These are phyloP conservation scores for Eleginops maclovinus DNA, from an alignment of 2,113 vertebrate genomes.

Conservation along the genomic window DNA sequence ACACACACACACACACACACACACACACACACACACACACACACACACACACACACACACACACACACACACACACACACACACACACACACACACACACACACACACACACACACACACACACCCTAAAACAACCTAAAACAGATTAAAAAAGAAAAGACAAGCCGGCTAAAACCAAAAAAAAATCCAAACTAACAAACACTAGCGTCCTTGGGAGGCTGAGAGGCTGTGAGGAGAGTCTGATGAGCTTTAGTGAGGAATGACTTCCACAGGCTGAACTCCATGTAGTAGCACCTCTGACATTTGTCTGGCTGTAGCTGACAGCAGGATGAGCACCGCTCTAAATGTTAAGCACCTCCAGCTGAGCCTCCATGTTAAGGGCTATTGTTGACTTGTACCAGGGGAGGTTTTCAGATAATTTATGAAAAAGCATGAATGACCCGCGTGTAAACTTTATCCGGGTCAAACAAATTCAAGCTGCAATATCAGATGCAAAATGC, in stretches of 20 bases:
- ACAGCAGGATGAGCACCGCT: constrained; percentile 74
- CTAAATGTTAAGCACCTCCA: constrained; percentile 81
- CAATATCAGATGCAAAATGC: constrained; percentile 3
- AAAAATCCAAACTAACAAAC: constrained; percentile 9
- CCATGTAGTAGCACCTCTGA: constrained; percentile 71
- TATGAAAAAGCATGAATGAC: constrained; percentile 56
- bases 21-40: background rate
- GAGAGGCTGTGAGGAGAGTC: constrained; percentile 55
- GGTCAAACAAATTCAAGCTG: constrained; percentile 39
- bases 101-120: too few relatives aligned
- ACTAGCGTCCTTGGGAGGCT: constrained; percentile 8
- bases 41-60: background rate
- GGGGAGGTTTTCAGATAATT: constrained; percentile 57
- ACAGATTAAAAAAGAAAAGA: background rate
- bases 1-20: background rate
- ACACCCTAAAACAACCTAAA: background rate
- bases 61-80: background rate
- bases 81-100: background rate
- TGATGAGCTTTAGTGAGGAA: constrained; percentile 47
- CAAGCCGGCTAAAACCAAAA: background rate
- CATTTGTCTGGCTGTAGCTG: constrained; percentile 73
- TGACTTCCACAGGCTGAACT: constrained; percentile 75
- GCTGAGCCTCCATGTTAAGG: constrained; percentile 80
- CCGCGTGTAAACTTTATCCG: constrained; percentile 29
- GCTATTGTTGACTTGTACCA: constrained; percentile 79